A percentile compares a stretch with the other conserved stretches of the same genome.
These are phyloP conservation scores for Harpalus rubripes DNA, from an alignment of 2,888 invertebrate species.

Conservation along the genomic window DNA sequence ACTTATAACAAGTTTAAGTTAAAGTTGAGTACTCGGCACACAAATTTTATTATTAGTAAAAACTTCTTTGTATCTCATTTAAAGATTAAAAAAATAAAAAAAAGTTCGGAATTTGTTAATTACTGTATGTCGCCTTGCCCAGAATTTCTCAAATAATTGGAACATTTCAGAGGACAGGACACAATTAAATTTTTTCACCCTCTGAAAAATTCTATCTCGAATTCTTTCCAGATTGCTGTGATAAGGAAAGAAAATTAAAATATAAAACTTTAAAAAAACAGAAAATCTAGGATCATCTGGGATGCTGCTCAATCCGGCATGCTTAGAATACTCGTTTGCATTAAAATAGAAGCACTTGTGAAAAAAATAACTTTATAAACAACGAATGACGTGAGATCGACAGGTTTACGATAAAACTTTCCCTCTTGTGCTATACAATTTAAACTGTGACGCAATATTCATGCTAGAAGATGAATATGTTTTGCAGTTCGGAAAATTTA, in stretches of 20 bases:
- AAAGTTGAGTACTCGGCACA: no score
- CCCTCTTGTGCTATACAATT: not conserved
- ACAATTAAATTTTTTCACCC: conserved; percentile 21
- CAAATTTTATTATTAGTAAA: not conserved
- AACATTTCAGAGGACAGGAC: not conserved
- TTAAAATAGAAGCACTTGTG: conserved; percentile 40
- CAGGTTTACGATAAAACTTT: conserved; percentile 41
- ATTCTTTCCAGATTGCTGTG: not conserved
- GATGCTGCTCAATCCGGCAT: not conserved
- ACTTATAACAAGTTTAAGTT: no score
- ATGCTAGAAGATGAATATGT: no score
- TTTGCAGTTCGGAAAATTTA: no score
- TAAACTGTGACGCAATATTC: not conserved
- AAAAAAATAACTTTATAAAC: conserved; percentile 33
- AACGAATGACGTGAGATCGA: conserved; percentile 20
- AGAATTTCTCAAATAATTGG: conserved; percentile 28
- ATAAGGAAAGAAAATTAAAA: not conserved
- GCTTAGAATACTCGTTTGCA: conserved; percentile 16
- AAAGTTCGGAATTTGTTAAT: conserved; percentile 31
- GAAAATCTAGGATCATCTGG: not conserved
- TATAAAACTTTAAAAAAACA: no score
- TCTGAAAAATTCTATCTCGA: not conserved
- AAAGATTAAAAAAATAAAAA: not conserved
- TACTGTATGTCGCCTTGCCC: conserved; percentile 2
- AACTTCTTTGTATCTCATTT: not conserved